Evolutionary conservation across 1,140 invertebrate genomes (phyloP).

Genomic region (Neodiprion virginianus): DNA sequence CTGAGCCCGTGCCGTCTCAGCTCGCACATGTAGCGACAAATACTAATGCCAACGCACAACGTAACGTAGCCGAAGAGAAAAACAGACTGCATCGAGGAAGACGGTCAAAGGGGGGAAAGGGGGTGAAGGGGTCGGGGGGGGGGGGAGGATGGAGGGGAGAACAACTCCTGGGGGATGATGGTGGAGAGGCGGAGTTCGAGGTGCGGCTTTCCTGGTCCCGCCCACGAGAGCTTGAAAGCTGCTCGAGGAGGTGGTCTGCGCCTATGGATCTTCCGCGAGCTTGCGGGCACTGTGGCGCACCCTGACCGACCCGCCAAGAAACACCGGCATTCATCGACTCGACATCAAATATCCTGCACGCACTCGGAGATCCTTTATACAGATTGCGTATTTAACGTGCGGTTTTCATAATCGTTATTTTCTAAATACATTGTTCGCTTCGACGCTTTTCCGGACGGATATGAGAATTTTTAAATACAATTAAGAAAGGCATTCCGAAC

Average conservation of each 20-base stretch:
- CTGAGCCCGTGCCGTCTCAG: no score
- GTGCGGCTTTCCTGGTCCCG: slow-evolving; percentile 53
- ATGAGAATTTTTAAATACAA: no score
- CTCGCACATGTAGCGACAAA: no score
- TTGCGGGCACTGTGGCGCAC: slow-evolving; percentile 43
- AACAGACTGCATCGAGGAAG: no score
- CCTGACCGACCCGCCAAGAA: slow-evolving; percentile 32
- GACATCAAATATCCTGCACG: not conserved
- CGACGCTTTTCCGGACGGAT: no score
- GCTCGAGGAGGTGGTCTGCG: slow-evolving; percentile 32
- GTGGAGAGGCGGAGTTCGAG: slow-evolving; percentile 54
- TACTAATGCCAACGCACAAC: no score
- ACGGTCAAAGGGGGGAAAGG: no score
- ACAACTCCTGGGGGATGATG: slow-evolving; percentile 34
- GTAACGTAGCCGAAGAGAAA: no score
- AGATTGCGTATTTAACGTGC: no score
- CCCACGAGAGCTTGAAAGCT: slow-evolving; percentile 53
- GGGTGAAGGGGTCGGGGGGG: not conserved
- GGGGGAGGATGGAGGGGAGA: not conserved
- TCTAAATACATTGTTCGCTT: no score
- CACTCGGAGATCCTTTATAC: not conserved
- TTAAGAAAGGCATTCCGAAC: no score
- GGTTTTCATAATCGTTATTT: no score
- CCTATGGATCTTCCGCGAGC: slow-evolving; percentile 47
- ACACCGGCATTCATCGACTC: not conserved